A percentile compares a stretch with the other conserved stretches of the same genome.
phyloP scores from a whole-genome alignment of 1,140 invertebrate species.

The Hycleus phaleratus region DNA sequence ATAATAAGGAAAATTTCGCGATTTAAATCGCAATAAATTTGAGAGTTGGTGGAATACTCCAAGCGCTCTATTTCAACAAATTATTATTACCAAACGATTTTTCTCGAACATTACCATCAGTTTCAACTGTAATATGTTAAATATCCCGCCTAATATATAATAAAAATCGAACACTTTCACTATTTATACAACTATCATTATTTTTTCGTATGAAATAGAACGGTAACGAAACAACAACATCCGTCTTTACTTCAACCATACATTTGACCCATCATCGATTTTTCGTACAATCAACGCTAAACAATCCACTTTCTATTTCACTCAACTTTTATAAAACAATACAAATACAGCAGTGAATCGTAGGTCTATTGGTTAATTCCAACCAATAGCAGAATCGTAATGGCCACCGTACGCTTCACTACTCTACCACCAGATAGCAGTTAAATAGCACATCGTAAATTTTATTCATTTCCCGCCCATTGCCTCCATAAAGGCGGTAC shows the following conservation, averaged over 20 bases:
- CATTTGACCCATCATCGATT: constrained; percentile 28
- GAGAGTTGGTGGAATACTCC: background rate
- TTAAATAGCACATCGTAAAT: constrained; percentile 43
- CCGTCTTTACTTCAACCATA: constrained; percentile 30
- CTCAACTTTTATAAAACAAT: background rate
- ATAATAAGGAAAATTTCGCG: too few species aligned
- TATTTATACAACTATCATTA: constrained; percentile 24
- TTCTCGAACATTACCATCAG: background rate
- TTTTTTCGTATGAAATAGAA: constrained; percentile 17
- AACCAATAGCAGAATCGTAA: constrained; percentile 41
- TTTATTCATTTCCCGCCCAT: constrained; percentile 41
- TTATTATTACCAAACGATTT: background rate
- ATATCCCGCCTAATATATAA: constrained; percentile 36
- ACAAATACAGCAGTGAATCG: background rate
- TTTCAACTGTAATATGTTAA: constrained; percentile 24
- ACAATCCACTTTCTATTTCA: constrained; percentile 17
- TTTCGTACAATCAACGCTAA: constrained; percentile 21
- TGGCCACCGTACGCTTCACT: constrained; percentile 42
- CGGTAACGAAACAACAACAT: constrained; percentile 20
- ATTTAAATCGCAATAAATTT: too few species aligned
- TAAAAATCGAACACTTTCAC: constrained; percentile 18
- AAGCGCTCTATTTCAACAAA: background rate
- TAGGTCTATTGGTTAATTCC: constrained; percentile 14
- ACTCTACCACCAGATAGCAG: constrained; percentile 42
- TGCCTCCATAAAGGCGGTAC: constrained; percentile 34